phyloP scores from a whole-genome alignment of 2,888 invertebrate genomes.

The Drosophila incognita region DNA sequence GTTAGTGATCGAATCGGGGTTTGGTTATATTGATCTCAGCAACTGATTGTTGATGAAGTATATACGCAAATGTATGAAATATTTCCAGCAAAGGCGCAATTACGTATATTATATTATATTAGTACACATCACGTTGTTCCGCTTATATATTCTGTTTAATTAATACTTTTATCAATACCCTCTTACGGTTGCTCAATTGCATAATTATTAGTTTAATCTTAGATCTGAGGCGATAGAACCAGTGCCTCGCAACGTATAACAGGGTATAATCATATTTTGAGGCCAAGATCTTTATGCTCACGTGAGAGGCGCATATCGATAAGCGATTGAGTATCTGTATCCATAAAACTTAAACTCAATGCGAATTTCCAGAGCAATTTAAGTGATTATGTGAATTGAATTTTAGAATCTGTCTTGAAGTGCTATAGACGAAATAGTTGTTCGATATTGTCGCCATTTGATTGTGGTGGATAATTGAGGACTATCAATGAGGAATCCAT shows the following conservation, averaged over 20 bases:
- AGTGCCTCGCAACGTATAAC: background rate
- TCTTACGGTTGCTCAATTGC: background rate
- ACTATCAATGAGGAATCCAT: constrained; percentile 16
- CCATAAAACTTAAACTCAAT: background rate
- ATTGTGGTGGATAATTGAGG: constrained; percentile 13
- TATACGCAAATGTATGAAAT: background rate
- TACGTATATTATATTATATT: background rate
- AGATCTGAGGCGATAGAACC: background rate
- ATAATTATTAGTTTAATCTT: background rate
- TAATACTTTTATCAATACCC: background rate
- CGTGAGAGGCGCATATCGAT: background rate
- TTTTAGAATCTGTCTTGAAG: background rate
- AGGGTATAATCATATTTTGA: background rate
- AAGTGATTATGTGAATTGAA: background rate
- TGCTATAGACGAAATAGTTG: background rate
- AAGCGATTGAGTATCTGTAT: background rate
- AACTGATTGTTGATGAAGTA: background rate
- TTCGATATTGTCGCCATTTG: constrained; percentile 25
- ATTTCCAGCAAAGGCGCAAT: background rate
- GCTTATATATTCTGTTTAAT: background rate
- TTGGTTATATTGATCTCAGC: background rate
- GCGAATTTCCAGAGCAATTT: background rate
- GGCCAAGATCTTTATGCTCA: background rate
- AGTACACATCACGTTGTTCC: background rate
- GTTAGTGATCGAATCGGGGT: background rate